A percentile compares a stretch with the other conserved stretches of the same genome.
phyloP scores from a whole-genome alignment of 2,797 vertebrate species.

The Hoplostethus atlanticus region DNA sequence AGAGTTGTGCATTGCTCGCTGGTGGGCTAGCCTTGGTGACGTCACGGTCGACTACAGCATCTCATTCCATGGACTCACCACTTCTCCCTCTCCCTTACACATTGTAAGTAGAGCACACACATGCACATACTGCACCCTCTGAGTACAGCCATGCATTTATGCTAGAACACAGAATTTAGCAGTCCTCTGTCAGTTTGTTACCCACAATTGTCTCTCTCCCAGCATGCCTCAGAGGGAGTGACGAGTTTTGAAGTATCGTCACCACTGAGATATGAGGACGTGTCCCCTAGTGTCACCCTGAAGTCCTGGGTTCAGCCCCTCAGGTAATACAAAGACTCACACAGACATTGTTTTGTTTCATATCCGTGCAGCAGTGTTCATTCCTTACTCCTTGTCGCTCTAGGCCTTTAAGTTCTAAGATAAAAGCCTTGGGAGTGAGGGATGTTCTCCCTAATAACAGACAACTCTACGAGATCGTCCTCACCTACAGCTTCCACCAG shows the following conservation, averaged over 20 bases:
- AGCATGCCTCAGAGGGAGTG: slow-evolving; percentile 97
- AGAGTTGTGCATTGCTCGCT: slow-evolving; percentile 96
- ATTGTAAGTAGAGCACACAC: slow-evolving; percentile 87
- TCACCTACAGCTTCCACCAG: slow-evolving; percentile 97
- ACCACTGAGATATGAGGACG: slow-evolving; percentile 94
- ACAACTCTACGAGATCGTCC: slow-evolving; percentile 95
- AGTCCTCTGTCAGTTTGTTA: slow-evolving; percentile 9
- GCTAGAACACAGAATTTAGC: not conserved
- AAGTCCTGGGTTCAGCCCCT: slow-evolving; percentile 98
- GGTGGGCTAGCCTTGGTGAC: slow-evolving; percentile 98
- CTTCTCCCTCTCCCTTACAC: slow-evolving; percentile 90
- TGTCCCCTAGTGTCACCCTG: slow-evolving; percentile 93
- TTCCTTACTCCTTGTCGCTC: slow-evolving; percentile 1
- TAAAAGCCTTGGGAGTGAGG: slow-evolving; percentile 92
- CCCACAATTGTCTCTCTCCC: slow-evolving; percentile 16
- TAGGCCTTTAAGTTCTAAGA: slow-evolving; percentile 94
- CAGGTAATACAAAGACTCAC: slow-evolving; percentile 81
- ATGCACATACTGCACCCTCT: not conserved
- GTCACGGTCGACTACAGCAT: slow-evolving; percentile 94
- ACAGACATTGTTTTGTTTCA: not conserved
- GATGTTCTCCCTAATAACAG: slow-evolving; percentile 96
- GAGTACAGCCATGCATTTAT: too few relatives aligned
- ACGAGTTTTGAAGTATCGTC: slow-evolving; percentile 94
- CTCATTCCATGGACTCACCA: slow-evolving; percentile 94
- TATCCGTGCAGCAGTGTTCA: not conserved